Conservation (phyloP, 2,113 vertebrate genomes). For the Dolichallabes microphthalmus region DNA sequence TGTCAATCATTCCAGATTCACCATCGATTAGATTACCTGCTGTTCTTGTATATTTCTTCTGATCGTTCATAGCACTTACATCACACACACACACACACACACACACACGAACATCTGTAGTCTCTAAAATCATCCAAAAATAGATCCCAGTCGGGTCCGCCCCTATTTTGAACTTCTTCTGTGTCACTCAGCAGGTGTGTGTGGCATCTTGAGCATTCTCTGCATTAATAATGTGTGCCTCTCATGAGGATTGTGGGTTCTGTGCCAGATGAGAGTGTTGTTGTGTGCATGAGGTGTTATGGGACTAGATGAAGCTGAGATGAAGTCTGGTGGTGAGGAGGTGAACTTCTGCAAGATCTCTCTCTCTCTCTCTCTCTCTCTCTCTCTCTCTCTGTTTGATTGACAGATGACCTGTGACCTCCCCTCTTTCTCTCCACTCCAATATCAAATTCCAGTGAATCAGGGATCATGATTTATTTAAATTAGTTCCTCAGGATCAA, state of each 20-base stretch:
- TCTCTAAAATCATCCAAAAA: neutral
- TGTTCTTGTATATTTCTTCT: neutral
- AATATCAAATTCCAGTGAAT: no score
- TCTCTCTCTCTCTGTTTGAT: conserved; percentile 33
- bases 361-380: no score
- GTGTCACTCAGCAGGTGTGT: neutral
- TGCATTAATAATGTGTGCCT: neutral
- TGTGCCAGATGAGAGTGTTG: neutral
- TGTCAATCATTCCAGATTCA: neutral
- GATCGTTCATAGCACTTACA: neutral
- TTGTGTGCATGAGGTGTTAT: neutral
- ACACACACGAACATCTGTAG: neutral
- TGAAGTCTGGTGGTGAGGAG: neutral
- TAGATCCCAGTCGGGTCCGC: neutral
- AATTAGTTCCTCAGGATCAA: no score
- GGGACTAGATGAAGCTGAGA: neutral
- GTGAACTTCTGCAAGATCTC: neutral
- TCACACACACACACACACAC: no score
- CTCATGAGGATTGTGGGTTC: neutral
- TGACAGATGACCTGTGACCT: conserved; percentile 43
- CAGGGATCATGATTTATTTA: no score
- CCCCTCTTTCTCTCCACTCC: conserved; percentile 46
- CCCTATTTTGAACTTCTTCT: neutral
- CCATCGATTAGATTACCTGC: neutral
- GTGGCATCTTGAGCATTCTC: neutral